Base-by-base conservation (phyloP, 2,113 vertebrate genomes). In the Trichechus manatus region DNA sequence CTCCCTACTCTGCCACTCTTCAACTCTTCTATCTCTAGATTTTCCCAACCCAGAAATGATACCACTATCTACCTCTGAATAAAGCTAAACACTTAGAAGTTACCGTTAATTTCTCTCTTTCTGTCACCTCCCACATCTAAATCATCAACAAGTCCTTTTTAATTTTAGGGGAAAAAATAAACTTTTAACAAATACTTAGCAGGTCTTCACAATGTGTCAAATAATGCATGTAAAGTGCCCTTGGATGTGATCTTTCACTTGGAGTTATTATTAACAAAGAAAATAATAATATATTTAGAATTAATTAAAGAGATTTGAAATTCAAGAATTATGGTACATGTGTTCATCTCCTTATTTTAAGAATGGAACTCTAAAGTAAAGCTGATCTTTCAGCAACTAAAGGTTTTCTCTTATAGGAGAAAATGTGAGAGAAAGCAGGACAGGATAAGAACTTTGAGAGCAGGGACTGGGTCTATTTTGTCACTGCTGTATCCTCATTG, bases 251-350 rank as follows among this genome's bases (percentile, higher is more conserved):
- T 74, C 31, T 94, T 14, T 93, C 85, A 0, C 9, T 33, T 84
- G 25, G 25, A 87, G 23, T 77, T 83, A 15, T 61, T 61, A 61
- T 47, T 81, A 78, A 42, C 3, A 79, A 63, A 70, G 29, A 91
- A 95, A 96, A 81, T 70, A 59, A 6, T 91, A 27, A 77, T 25
- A 33, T 68, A 77, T n/a, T 53, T 85, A 79, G 27, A 87, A 77
- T 83, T 87, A 84, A 68, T 61, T 87, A 90, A 82, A 86, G 56
- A 92, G 14, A 44, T 56, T 14, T 86, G 4, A 47, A 66, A 13
- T 77, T 42, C 29, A 84, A 75, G 56, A 89, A 75, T 64, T 25
- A 29, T 75, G 27, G 5, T 33, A 11, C 3, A 3, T 17, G 17
- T 44, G 53, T 42, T 79, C n/a, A 59, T 50, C 10, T 42, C 42